These are phyloP conservation scores for Crossocerus cetratus DNA, from an alignment of 2,888 invertebrate genomes.

Conservation along the genomic window DNA sequence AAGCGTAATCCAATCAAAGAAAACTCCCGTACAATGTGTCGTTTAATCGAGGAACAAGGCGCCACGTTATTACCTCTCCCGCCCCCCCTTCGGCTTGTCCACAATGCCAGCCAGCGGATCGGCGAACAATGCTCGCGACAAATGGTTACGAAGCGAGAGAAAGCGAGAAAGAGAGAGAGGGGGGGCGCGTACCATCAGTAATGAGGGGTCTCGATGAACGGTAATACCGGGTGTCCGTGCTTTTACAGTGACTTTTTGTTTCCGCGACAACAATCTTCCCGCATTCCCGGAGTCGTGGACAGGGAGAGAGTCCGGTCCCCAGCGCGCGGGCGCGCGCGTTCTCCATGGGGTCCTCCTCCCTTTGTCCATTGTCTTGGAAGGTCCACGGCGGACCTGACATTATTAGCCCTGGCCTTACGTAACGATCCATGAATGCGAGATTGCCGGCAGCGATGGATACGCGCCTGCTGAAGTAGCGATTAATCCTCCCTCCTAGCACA, in stretches of 20 bases:
- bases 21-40: conserved; percentile 59
- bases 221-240: conserved; percentile 58
- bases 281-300: conserved; percentile 59
- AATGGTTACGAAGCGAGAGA: conserved; percentile 49
- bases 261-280: conserved; percentile 72
- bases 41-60: conserved; percentile 65
- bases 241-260: conserved; percentile 66
- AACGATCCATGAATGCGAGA: conserved; percentile 74
- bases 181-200: conserved; percentile 42
- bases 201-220: conserved; percentile 59
- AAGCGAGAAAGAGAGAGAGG: conserved; percentile 18
- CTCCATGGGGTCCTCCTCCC: conserved; percentile 13
- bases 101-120: conserved; percentile 57
- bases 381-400: conserved; percentile 52
- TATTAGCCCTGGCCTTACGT: conserved; percentile 68
- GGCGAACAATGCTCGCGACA: conserved; percentile 55
- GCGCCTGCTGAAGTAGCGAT: conserved; percentile 20
- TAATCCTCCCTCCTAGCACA: conserved; percentile 17
- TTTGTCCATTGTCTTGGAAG: conserved; percentile 44
- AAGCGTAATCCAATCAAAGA: conserved; percentile 61
- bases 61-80: conserved; percentile 61
- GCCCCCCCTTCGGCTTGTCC: conserved; percentile 11
- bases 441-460: conserved; percentile 56
- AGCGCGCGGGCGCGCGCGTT: too few species aligned
- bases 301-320: conserved; percentile 10